Conservation (phyloP, 53 echinoderm and acorn worm species). For the Apostichopus leukothele region DNA sequence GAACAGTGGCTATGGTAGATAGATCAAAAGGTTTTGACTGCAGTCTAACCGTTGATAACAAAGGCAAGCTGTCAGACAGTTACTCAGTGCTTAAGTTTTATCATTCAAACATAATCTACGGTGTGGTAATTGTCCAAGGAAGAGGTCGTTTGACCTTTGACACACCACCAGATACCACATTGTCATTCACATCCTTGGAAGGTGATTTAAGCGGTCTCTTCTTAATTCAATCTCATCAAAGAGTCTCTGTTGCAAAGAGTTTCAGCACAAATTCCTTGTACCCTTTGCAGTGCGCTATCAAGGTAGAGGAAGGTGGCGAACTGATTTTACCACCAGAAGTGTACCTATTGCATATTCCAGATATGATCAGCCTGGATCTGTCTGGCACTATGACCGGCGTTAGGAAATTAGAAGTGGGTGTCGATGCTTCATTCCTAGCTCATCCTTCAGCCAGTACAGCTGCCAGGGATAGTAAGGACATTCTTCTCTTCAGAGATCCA, state of each 20-base stretch:
- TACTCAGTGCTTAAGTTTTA: conserved; percentile 53
- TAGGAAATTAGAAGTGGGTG: conserved; percentile 65
- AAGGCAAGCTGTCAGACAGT: conserved; percentile 26
- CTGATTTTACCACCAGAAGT: conserved; percentile 70
- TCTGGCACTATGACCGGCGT: conserved; percentile 68
- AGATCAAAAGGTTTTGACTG: not conserved
- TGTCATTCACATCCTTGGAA: conserved; percentile 54
- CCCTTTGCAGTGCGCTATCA: conserved; percentile 63
- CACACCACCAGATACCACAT: conserved; percentile 41
- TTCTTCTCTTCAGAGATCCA: conserved; percentile 61
- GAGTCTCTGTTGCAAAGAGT: conserved; percentile 63
- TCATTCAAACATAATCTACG: conserved; percentile 35
- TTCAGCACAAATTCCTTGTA: conserved; percentile 66
- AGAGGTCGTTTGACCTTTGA: conserved; percentile 58
- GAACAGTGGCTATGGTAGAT: conserved; percentile 60
- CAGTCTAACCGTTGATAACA: conserved; percentile 63
- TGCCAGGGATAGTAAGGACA: conserved; percentile 23
- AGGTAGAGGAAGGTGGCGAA: conserved; percentile 67
- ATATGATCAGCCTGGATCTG: conserved; percentile 55
- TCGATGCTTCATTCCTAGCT: conserved; percentile 54
- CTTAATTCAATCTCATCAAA: conserved; percentile 63
- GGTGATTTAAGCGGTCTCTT: conserved; percentile 77
- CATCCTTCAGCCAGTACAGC: conserved; percentile 73
- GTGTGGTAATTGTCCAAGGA: conserved; percentile 50
- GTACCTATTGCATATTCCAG: conserved; percentile 48